Percentiles rank a stretch among this genome's conserved stretches.
These are phyloP conservation scores for Fringilla coelebs DNA, from an alignment of 2,797 vertebrate genomes.

Conservation along the genomic window DNA sequence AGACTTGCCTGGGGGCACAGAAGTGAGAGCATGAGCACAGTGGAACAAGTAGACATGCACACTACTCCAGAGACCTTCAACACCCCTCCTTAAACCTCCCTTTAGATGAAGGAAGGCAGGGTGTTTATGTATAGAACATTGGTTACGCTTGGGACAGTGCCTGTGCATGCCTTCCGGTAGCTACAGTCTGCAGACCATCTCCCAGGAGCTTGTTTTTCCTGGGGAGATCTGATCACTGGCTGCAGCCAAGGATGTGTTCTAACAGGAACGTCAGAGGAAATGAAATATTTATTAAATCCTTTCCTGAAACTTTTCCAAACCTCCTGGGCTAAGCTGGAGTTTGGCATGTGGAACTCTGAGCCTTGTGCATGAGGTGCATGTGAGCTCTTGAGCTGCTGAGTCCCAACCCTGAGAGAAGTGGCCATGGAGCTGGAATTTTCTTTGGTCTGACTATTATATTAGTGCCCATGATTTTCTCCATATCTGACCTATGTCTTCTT, in stretches of 20 bases:
- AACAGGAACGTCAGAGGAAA: conserved; percentile 30
- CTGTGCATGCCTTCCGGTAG: neutral
- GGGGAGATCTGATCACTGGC: neutral
- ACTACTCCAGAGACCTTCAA: neutral
- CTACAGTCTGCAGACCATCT: neutral
- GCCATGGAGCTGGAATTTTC: neutral
- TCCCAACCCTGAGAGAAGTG: neutral
- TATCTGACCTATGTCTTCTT: neutral
- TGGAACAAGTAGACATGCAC: neutral
- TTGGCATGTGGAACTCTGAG: conserved; percentile 35
- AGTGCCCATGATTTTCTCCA: neutral
- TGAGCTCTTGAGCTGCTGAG: neutral
- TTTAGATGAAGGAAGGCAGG: neutral
- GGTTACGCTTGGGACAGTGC: neutral
- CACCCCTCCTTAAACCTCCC: neutral
- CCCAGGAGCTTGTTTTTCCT: neutral
- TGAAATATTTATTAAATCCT: conserved; percentile 53
- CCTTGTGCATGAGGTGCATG: conserved; percentile 56
- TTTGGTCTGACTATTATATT: neutral
- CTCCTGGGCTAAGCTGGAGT: neutral
- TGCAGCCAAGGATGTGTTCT: neutral
- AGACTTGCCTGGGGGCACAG: neutral
- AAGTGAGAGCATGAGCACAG: neutral
- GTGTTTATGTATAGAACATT: neutral
- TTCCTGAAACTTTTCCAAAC: conserved; percentile 54